Percentiles rank a stretch among this genome's conserved stretches.
These are phyloP conservation scores for Cheilosia grossa DNA, from an alignment of 2,888 invertebrate species.

Conservation along the genomic window DNA sequence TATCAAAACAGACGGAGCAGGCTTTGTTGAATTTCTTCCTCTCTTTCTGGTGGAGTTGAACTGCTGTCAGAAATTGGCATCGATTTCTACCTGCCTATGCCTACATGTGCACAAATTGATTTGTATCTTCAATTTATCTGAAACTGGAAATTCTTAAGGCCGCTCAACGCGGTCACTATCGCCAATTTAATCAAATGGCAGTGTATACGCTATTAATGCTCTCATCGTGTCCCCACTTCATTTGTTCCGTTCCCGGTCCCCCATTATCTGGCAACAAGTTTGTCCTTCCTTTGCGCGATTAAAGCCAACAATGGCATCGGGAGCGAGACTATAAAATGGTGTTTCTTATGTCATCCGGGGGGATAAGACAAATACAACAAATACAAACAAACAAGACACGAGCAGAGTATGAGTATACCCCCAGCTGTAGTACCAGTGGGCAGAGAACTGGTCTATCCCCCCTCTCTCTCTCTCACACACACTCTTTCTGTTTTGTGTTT, in stretches of 20 bases:
- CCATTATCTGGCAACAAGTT: constrained; percentile 57
- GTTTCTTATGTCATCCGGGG: constrained; percentile 63
- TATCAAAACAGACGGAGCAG: constrained; percentile 39
- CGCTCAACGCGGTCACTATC: background rate
- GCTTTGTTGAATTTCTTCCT: constrained; percentile 11
- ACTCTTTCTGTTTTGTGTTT: constrained; percentile 4
- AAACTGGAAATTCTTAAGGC: constrained; percentile 46
- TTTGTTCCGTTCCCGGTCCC: constrained; percentile 4
- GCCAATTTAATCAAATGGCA: constrained; percentile 59
- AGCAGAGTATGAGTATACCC: background rate
- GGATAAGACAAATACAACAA: constrained; percentile 33
- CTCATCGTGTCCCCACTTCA: constrained; percentile 21
- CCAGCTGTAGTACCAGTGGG: constrained; percentile 8
- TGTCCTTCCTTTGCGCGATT: constrained; percentile 53
- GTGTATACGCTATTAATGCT: constrained; percentile 35
- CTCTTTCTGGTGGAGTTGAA: background rate
- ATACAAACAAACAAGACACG: background rate
- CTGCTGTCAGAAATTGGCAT: background rate
- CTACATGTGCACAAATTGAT: constrained; percentile 68
- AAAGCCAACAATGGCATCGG: constrained; percentile 59
- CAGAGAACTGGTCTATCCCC: constrained; percentile 37
- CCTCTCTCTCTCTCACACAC: background rate
- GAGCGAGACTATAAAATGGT: constrained; percentile 53
- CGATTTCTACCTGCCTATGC: constrained; percentile 48
- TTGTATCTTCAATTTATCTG: constrained; percentile 69